Base-by-base conservation (phyloP, 2,113 vertebrate species). In the Todiramphus saurophagus region DNA sequence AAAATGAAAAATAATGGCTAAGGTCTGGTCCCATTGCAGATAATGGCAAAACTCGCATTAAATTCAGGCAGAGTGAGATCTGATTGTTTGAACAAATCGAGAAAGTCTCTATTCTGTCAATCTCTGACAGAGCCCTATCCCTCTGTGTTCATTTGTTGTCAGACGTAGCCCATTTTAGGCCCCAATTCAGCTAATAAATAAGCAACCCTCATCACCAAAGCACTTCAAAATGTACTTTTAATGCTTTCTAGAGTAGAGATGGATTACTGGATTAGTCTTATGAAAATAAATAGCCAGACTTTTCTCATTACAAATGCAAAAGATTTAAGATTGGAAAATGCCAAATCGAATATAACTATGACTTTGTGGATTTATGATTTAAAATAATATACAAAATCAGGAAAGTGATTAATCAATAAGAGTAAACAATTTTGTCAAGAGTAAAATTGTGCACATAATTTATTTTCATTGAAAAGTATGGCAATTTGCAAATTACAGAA, bases 231-330 rank as follows among this genome's bases (percentile, higher is more conserved):
- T 87, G 62, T 69, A 83, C 81, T 94, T 95, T 76, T 91, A 96
- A 96, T 93, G 91, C 74, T 93, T 94, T 93, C 50, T 41, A 46
- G 91, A 70, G 81, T 89, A 91, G 74, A 96, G 91, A 96, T 85
- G 43, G 62, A 96, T 96, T 93, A 90, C 58, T 76, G 37, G 70
- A 91, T 92, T 84, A 93, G n/a, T 28, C 16, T 91, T 91, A 89
- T 85, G 83, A 79, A 94, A 92, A 94, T 41, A 92, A 95, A 92
- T 87, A 90, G 69, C 48, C 28, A 74, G 72, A 93, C 19, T 82
- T 92, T 93, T 91, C 80, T 92, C 81, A 93, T 94, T 92, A 64
- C 35, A 50, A 62, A 84, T 92, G 66, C 70, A 50, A 63, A 90
- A 90, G 11, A 84, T 62, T 89, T 90, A 81, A 89, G 31, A 53